Conservation (phyloP, 1,140 invertebrate genomes). For the Aricia agestis region DNA sequence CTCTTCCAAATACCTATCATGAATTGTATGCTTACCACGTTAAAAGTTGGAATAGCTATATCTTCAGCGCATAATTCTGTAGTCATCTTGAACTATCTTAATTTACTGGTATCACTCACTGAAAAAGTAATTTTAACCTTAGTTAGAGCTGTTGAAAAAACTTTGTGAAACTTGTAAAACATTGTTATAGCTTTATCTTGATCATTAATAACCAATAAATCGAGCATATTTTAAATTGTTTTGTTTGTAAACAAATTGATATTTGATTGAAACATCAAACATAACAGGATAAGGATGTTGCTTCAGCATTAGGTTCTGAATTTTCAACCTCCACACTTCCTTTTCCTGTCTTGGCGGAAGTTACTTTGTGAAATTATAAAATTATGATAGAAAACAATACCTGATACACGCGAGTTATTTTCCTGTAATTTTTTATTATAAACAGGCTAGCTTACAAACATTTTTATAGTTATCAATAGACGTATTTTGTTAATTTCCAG, state of each 20-base stretch:
- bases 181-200: background rate
- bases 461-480: background rate
- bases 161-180: background rate
- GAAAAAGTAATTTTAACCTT: background rate
- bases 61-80: conserved; percentile 47
- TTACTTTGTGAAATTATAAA: conserved; percentile 30
- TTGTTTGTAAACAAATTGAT: background rate
- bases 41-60: conserved; percentile 44
- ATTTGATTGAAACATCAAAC: background rate
- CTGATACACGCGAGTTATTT: background rate
- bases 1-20: background rate
- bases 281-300: conserved; percentile 66
- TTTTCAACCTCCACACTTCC: conserved; percentile 57
- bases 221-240: background rate
- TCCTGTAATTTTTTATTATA: no score
- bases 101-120: conserved; percentile 6
- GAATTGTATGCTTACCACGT: background rate
- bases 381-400: conserved; percentile 6
- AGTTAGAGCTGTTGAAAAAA: background rate
- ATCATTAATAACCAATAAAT: background rate
- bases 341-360: conserved; percentile 69
- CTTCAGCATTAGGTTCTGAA: conserved; percentile 43
- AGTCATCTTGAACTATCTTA: conserved; percentile 35
- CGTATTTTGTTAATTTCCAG: no score
- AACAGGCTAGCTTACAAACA: background rate